These are phyloP conservation scores for Seladonia tumulorum DNA, from an alignment of 2,888 invertebrate species.

Conservation along the genomic window DNA sequence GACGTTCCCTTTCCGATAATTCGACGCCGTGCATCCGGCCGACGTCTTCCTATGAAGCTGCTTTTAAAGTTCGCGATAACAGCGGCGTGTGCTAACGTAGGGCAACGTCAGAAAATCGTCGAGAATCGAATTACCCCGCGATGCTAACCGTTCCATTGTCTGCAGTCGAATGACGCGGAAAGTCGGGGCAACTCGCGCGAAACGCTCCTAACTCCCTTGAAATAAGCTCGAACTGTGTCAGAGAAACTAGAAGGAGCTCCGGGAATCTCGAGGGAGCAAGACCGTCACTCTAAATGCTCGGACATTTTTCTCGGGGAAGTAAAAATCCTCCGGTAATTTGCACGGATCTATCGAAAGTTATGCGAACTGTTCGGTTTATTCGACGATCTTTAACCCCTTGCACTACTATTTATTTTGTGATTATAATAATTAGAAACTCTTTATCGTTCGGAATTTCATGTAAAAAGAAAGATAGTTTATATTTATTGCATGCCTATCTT, in stretches of 20 bases:
- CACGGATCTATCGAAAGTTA: background rate
- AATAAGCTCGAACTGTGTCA: background rate
- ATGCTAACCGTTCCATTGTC: background rate
- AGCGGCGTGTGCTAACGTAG: background rate
- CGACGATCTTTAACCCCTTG: too few relatives aligned
- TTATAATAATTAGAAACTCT: too few relatives aligned
- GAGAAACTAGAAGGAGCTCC: background rate
- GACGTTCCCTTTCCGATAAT: slow-evolving; percentile 8
- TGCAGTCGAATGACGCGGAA: background rate
- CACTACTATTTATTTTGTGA: too few relatives aligned
- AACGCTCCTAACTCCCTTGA: background rate
- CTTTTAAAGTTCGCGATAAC: background rate
- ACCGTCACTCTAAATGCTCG: background rate
- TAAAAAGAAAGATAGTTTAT: too few relatives aligned
- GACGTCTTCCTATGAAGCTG: background rate
- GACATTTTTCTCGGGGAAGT: background rate
- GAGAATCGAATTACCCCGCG: background rate
- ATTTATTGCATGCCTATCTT: too few relatives aligned
- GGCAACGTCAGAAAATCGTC: background rate
- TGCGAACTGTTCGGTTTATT: too few relatives aligned
- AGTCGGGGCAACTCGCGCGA: background rate
- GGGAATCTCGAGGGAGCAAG: background rate
- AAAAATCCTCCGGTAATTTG: background rate
- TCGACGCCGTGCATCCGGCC: background rate
- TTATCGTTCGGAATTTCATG: too few relatives aligned